A percentile compares a stretch with the other conserved stretches of the same genome.
phyloP scores from a whole-genome alignment of 2,888 invertebrate genomes.

The Catocala fraxini region DNA sequence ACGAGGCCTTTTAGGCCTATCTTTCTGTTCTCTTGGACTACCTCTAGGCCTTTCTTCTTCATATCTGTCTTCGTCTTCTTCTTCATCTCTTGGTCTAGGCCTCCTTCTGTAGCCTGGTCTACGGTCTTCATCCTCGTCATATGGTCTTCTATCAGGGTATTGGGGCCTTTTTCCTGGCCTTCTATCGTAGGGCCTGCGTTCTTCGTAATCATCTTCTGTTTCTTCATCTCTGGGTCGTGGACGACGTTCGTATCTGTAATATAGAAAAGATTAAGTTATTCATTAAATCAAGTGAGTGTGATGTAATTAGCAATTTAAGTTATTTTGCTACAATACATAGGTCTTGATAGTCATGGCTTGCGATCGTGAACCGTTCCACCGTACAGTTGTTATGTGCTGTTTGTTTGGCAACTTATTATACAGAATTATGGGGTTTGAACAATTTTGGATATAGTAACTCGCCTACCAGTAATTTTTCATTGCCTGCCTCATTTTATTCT shows the following conservation, averaged over 20 bases:
- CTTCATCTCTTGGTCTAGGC: conserved; percentile 73
- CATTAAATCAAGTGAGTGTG: too few relatives aligned
- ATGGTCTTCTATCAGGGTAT: conserved; percentile 61
- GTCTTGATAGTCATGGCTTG: too few relatives aligned
- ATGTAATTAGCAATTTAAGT: too few relatives aligned
- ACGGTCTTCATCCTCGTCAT: conserved; percentile 74
- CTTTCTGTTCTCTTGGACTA: conserved; percentile 43
- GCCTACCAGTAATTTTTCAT: too few relatives aligned
- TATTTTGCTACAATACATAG: too few relatives aligned
- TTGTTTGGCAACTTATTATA: too few relatives aligned
- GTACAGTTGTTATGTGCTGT: too few relatives aligned
- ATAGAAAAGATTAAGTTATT: background rate
- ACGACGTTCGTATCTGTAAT: conserved; percentile 82
- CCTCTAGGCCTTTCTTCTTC: conserved; percentile 57
- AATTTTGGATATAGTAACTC: too few relatives aligned
- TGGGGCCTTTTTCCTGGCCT: conserved; percentile 66
- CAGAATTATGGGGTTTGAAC: too few relatives aligned
- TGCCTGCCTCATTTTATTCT: too few relatives aligned
- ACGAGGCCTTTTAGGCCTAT: conserved; percentile 33
- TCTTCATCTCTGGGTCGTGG: conserved; percentile 79
- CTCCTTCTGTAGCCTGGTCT: conserved; percentile 65
- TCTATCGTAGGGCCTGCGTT: conserved; percentile 75
- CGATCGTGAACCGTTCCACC: too few relatives aligned
- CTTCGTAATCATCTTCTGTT: conserved; percentile 72
- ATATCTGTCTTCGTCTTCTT: conserved; percentile 69